Conservation (phyloP, 2,113 vertebrate genomes). For the Bettongia penicillata region DNA sequence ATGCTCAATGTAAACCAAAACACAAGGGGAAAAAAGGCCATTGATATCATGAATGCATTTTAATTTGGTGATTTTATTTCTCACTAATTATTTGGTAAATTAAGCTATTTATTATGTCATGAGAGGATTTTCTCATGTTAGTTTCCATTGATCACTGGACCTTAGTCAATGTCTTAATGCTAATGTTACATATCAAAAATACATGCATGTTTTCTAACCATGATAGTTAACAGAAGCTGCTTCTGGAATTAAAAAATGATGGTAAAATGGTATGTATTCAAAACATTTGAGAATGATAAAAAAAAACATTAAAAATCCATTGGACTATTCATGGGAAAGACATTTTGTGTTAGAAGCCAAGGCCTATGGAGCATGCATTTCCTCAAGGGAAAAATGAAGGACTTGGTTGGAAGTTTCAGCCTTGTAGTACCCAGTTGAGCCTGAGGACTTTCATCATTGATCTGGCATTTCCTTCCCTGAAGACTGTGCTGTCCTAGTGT, state of each 20-base stretch:
- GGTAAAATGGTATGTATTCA: constrained; percentile 41
- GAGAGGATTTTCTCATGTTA: background rate
- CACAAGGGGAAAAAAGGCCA: background rate
- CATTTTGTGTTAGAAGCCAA: background rate
- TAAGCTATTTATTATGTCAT: background rate
- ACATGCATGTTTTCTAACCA: background rate
- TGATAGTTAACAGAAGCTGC: constrained; percentile 2
- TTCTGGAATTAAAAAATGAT: constrained; percentile 18
- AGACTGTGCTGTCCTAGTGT: too few species aligned
- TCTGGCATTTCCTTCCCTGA: too few species aligned
- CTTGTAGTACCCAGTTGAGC: too few species aligned
- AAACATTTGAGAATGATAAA: constrained; percentile 55
- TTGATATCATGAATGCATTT: constrained; percentile 16
- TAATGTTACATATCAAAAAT: background rate
- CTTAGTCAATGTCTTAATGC: background rate
- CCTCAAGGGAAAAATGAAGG: too few species aligned
- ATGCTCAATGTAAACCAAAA: too few species aligned
- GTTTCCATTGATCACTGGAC: constrained; percentile 7
- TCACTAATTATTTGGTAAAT: background rate
- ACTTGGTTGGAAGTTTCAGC: too few species aligned
- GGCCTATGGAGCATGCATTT: too few species aligned
- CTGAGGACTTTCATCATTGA: too few species aligned
- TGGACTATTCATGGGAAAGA: constrained; percentile 46
- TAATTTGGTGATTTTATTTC: constrained; percentile 33
- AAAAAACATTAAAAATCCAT: constrained; percentile 51